A percentile compares a stretch with the other conserved stretches of the same genome.
These are phyloP conservation scores for Eptatretus burgeri DNA, from an alignment of 2,113 vertebrate species.

Conservation along the genomic window DNA sequence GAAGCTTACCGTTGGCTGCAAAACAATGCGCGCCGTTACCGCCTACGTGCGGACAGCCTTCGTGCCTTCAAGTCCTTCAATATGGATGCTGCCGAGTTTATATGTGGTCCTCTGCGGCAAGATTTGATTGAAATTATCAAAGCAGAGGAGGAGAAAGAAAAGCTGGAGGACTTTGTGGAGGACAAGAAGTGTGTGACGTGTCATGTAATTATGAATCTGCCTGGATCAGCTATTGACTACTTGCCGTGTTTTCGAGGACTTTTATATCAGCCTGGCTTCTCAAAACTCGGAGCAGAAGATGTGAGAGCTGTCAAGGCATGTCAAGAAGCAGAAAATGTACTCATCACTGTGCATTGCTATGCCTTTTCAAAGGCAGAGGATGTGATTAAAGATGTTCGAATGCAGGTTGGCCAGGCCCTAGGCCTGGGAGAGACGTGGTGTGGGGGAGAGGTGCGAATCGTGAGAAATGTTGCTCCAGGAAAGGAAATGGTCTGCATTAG, in stretches of 20 bases:
- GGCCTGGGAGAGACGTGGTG: constrained; percentile 22
- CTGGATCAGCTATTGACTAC: constrained; percentile 54
- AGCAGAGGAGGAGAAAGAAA: not conserved
- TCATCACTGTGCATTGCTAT: constrained; percentile 59
- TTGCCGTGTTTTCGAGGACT: constrained; percentile 40
- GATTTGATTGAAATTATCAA: constrained; percentile 24
- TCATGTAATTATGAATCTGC: constrained; percentile 81
- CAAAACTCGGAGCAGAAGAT: not conserved
- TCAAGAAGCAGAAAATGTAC: not conserved
- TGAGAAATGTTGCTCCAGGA: constrained; percentile 69
- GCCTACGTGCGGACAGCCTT: constrained; percentile 24
- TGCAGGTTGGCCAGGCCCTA: constrained; percentile 23
- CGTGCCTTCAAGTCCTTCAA: constrained; percentile 27
- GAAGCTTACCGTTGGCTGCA: constrained; percentile 54
- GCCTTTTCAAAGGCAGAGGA: constrained; percentile 51
- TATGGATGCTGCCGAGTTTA: constrained; percentile 56
- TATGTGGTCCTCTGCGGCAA: constrained; percentile 34
- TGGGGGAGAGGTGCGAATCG: constrained; percentile 30
- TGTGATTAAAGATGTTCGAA: constrained; percentile 29
- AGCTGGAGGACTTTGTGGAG: not conserved
- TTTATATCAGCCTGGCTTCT: constrained; percentile 14
- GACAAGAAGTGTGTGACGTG: not conserved
- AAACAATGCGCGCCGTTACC: constrained; percentile 70
- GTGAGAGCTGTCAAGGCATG: not conserved
- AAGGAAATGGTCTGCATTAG: constrained; percentile 85